A percentile compares a stretch with the other conserved stretches of the same genome.
Evolutionary conservation across 2,888 invertebrate genomes (phyloP).

Genomic region (Beris morrisii): DNA sequence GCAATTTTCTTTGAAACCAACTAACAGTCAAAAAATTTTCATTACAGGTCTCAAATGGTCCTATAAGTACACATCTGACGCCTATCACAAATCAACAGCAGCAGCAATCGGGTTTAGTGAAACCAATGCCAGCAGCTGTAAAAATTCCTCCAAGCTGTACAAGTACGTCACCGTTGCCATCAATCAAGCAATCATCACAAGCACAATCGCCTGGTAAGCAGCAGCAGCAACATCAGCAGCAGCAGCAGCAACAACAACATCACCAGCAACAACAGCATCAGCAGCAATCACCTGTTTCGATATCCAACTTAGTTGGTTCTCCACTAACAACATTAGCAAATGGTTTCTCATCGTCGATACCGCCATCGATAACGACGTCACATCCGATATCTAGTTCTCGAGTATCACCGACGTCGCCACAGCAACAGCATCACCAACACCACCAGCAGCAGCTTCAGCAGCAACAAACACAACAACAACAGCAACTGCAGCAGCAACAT

Average conservation of each 20-base stretch:
- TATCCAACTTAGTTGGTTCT: constrained; percentile 45
- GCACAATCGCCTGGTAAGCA: constrained; percentile 24
- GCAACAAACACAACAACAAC: constrained; percentile 45
- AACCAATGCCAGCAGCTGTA: constrained; percentile 52
- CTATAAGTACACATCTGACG: constrained; percentile 49
- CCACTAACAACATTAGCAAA: constrained; percentile 46
- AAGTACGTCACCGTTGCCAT: constrained; percentile 41
- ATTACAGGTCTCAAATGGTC: constrained; percentile 50
- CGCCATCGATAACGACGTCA: constrained; percentile 46
- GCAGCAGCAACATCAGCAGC: constrained; percentile 35
- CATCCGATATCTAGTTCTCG: constrained; percentile 45
- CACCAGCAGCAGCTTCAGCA: constrained; percentile 12
- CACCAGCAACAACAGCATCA: constrained; percentile 37
- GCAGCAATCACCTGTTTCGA: constrained; percentile 40
- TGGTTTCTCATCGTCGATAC: constrained; percentile 46
- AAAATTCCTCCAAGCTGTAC: constrained; percentile 44
- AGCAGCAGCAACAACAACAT: constrained; percentile 18
- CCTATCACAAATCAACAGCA: constrained; percentile 50
- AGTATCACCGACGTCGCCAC: constrained; percentile 42
- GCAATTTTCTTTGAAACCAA: too few relatives aligned
- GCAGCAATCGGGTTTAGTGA: constrained; percentile 49
- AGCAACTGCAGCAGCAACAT: constrained; percentile 46
- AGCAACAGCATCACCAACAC: constrained; percentile 49
- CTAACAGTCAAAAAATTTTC: constrained; percentile 26
- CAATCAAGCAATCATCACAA: constrained; percentile 32